Percentiles rank a stretch among this genome's conserved stretches.
Conservation (phyloP, 2,888 invertebrate species). For the Mythimna vitellina region DNA sequence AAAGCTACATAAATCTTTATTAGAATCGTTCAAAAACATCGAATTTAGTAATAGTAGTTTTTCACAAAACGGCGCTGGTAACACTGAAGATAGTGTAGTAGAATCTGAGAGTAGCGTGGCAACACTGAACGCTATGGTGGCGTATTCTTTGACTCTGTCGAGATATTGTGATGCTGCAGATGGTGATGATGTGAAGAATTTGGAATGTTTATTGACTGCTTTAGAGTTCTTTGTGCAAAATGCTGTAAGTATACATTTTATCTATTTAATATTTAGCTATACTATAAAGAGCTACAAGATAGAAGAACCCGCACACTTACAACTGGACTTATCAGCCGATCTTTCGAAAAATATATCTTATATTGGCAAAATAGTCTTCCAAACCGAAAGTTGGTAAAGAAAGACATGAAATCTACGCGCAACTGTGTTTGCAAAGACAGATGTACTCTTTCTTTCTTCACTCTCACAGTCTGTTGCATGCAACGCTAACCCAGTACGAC, state of each 20-base stretch:
- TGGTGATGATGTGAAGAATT: slow-evolving; percentile 77
- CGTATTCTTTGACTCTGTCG: slow-evolving; percentile 82
- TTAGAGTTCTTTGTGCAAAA: slow-evolving; percentile 81
- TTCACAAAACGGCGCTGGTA: slow-evolving; percentile 64
- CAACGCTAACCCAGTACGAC: too few relatives aligned
- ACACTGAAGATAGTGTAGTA: slow-evolving; percentile 76
- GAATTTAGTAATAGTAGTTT: slow-evolving; percentile 75
- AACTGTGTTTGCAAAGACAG: too few relatives aligned
- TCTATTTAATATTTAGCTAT: neutral
- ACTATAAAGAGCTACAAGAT: too few relatives aligned
- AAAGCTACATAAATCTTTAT: slow-evolving; percentile 79
- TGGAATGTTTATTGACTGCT: slow-evolving; percentile 81
- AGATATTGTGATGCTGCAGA: slow-evolving; percentile 84
- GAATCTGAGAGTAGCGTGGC: slow-evolving; percentile 75
- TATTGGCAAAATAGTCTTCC: too few relatives aligned
- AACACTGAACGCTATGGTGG: slow-evolving; percentile 84
- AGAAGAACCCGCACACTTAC: too few relatives aligned
- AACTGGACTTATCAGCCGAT: too few relatives aligned
- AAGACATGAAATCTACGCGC: too few relatives aligned
- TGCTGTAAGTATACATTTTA: slow-evolving; percentile 79
- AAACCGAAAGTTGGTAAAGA: too few relatives aligned
- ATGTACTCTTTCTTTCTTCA: too few relatives aligned
- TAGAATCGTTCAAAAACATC: slow-evolving; percentile 81
- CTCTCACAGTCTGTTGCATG: too few relatives aligned
- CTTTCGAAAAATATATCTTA: too few relatives aligned